phyloP scores from a whole-genome alignment of 2,888 invertebrate genomes.

The Stictocephala bisonia region DNA sequence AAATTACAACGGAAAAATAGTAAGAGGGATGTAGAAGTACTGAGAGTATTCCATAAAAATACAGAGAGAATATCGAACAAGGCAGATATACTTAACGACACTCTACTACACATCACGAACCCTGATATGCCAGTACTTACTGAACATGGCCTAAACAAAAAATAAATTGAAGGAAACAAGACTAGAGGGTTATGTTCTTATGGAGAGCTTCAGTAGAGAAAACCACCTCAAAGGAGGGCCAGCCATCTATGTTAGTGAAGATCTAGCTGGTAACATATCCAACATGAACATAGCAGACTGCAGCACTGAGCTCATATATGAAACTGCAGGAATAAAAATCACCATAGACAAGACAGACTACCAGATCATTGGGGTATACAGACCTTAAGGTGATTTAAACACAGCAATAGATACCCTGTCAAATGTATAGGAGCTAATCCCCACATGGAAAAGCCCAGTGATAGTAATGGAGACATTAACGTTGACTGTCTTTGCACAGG shows the following conservation, averaged over 20 bases:
- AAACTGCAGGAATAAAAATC: background rate
- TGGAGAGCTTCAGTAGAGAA: background rate
- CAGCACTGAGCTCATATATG: background rate
- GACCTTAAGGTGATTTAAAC: background rate
- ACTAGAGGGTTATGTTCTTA: background rate
- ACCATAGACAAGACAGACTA: background rate
- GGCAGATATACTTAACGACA: slow-evolving; percentile 2
- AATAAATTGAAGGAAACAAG: slow-evolving; percentile 3
- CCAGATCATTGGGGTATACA: background rate
- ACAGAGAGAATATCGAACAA: background rate
- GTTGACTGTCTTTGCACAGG: background rate
- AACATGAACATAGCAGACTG: slow-evolving; percentile 1
- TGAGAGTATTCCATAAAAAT: no score
- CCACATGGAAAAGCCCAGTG: slow-evolving; percentile 3
- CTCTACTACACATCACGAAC: background rate
- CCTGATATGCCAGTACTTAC: slow-evolving; percentile 4
- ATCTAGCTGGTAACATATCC: background rate
- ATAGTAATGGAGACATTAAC: slow-evolving; percentile 9
- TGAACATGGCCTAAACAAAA: background rate
- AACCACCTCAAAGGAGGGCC: slow-evolving; percentile 9
- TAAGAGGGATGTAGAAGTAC: no score
- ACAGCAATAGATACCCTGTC: background rate
- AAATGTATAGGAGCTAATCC: background rate
- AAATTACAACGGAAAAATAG: no score
- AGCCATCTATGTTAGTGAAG: background rate